These are phyloP conservation scores for Petrocephalus microphthalmus DNA, from an alignment of 2,113 vertebrate species.

Conservation along the genomic window DNA sequence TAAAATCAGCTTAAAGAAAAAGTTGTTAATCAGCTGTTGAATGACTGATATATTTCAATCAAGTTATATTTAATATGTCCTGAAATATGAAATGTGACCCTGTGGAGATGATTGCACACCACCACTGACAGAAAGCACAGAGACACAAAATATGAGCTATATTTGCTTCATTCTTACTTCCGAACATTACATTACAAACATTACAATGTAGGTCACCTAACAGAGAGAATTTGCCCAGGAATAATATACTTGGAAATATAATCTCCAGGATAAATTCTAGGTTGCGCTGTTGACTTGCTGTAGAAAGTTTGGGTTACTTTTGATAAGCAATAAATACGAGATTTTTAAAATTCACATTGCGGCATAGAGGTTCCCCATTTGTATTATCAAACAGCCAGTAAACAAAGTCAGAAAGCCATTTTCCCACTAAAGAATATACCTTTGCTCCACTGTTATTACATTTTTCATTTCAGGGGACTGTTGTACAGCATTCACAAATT, in stretches of 20 bases:
- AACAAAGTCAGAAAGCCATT: background rate
- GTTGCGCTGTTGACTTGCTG: background rate
- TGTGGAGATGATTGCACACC: background rate
- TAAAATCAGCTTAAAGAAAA: background rate
- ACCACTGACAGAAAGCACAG: background rate
- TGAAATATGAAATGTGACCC: background rate
- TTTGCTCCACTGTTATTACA: background rate
- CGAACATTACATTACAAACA: no score
- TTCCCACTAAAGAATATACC: background rate
- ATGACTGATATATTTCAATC: constrained; percentile 11
- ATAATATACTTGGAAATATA: background rate
- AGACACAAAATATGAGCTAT: background rate
- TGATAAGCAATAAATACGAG: background rate
- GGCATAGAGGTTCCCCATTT: background rate
- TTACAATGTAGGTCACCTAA: background rate
- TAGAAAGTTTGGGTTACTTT: background rate
- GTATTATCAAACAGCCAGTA: background rate
- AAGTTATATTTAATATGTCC: background rate
- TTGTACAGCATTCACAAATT: background rate
- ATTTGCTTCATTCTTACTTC: background rate
- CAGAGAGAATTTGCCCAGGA: background rate
- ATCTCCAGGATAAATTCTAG: background rate
- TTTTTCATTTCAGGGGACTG: background rate
- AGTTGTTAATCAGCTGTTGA: constrained; percentile 13
- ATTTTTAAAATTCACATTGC: background rate